Evolutionary conservation across 2,113 vertebrate species (phyloP).

Genomic region (Alouatta palliata): DNA sequence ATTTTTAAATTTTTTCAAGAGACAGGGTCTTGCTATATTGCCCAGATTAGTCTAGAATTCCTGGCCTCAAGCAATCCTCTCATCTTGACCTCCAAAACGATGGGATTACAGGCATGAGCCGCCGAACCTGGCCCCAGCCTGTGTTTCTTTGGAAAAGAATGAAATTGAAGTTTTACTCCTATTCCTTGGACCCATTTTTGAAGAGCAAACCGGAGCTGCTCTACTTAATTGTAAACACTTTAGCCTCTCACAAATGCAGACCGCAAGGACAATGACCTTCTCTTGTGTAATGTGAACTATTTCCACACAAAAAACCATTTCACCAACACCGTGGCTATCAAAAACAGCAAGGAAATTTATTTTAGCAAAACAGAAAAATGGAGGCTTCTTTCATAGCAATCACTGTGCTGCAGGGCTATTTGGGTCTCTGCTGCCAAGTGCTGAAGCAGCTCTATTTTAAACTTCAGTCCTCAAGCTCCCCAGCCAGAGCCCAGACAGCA

Average conservation of each 20-base stretch:
- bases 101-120: no score
- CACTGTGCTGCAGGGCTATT: no score
- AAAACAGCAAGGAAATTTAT: constrained; percentile 14
- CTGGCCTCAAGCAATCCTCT: no score
- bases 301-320: not conserved
- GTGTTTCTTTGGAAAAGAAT: not conserved
- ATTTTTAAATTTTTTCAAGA: no score
- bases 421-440: not conserved
- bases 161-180: not conserved
- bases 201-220: not conserved
- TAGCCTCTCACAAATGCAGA: not conserved
- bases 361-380: not conserved
- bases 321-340: not conserved
- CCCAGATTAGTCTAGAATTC: no score
- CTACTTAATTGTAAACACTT: not conserved
- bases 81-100: no score
- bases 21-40: no score
- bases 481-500: not conserved
- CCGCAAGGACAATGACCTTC: not conserved
- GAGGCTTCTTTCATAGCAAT: not conserved
- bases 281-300: not conserved
- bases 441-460: not conserved
- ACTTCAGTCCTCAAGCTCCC: not conserved
- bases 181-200: not conserved
- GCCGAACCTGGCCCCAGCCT: no score